Conservation (phyloP, 2,797 vertebrate species). For the Dryobates pubescens region DNA sequence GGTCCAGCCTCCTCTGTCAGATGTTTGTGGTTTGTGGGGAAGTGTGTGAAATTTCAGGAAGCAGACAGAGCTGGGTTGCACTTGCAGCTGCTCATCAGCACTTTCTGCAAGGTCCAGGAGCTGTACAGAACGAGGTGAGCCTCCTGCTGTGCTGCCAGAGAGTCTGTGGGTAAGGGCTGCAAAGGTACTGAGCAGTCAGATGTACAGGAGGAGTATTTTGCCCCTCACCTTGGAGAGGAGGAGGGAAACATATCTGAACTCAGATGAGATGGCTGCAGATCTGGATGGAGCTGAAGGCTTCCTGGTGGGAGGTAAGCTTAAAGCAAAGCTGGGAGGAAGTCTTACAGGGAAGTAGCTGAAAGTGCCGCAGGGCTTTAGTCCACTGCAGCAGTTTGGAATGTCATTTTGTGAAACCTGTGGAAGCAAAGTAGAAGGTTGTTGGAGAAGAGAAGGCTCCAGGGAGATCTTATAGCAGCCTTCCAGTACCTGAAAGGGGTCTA, state of each 20-base stretch:
- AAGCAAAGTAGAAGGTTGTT: not conserved
- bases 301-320: not conserved
- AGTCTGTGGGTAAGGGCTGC: not conserved
- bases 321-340: not conserved
- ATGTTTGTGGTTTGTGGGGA: constrained; percentile 56
- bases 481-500: too few species aligned
- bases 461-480: too few species aligned
- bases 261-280: not conserved
- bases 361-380: not conserved
- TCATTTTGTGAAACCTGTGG: not conserved
- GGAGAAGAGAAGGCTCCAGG: too few species aligned
- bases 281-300: not conserved
- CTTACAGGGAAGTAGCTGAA: not conserved
- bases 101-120: not conserved
- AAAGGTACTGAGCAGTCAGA: not conserved
- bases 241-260: not conserved
- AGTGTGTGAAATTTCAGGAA: not conserved
- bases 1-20: not conserved
- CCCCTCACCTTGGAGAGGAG: not conserved
- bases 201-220: not conserved
- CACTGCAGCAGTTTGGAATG: not conserved
- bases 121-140: accelerated
- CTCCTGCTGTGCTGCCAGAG: not conserved
- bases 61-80: not conserved
- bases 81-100: not conserved